Evolutionary conservation across 2,113 vertebrate species (phyloP), one percentile per base, ranked within the genome.

Genomic region (Macroglossus sobrinus): DNA sequence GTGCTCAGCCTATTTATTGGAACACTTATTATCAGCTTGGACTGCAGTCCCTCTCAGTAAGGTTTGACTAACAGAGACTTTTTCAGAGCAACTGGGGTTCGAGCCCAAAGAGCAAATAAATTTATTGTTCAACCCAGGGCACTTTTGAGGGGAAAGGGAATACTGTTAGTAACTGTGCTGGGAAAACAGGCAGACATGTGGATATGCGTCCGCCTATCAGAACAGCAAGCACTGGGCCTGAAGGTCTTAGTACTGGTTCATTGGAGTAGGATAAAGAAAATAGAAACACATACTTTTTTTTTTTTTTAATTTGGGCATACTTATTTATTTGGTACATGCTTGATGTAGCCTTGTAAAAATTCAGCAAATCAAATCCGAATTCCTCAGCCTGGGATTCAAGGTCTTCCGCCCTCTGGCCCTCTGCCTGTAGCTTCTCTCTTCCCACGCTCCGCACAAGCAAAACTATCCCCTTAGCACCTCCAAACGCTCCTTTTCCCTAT

Each of bases 201-300:
- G 33, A n/a, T 4, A 7, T 12, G 0, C 30, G 6, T 38, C 0
- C 16, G 7, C 55, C 35, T 80, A 24, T 13, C 68, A 38, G 26
- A 47, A 66, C 7, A 75, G 12, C 80, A 7, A 53, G 33, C 9
- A 5, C 4, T 33, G 22, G 2, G 21, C 47, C 45, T 26, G 33
- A 84, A 72, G 22, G 6, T 43, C 38, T 7, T 66, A 3, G 22
- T 15, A 24, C 22, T 38, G 26, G 19, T 28, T 90, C 45, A 3
- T 30, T 40, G 72, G 33, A 71, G 14, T 47, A 47, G 28, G 4
- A 33, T 76, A 57, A 79, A 35, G 19, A 74, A 53, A 64, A 69
- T 30, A 35, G 3, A 69, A 85, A 33, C 24, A 22, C 9, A 14
- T 0, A 50, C 4, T 1, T n/a, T 16, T 64, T 38, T 8, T 16